Evolutionary conservation across 2,888 invertebrate species (phyloP).

Genomic region (Eristalis arbustorum): DNA sequence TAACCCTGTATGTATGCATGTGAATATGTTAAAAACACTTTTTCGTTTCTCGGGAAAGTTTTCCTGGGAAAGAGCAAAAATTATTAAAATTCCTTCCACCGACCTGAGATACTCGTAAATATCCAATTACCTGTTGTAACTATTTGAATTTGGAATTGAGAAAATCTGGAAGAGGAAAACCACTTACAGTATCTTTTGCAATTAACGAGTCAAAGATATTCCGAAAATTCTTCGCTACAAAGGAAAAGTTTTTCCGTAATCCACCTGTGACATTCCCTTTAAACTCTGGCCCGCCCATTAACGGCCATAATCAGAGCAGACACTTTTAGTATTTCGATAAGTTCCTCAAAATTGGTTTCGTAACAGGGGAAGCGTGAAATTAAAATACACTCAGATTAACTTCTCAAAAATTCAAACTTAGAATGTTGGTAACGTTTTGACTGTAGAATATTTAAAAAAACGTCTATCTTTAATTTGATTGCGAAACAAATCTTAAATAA

Average conservation of each 20-base stretch:
- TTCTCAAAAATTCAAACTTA: not conserved
- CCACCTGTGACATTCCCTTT: slow-evolving; percentile 21
- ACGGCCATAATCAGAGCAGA: slow-evolving; percentile 45
- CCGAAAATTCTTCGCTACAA: not conserved
- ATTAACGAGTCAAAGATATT: slow-evolving; percentile 1
- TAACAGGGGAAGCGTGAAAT: slow-evolving; percentile 50
- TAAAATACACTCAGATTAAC: slow-evolving; percentile 18
- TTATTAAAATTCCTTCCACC: not conserved
- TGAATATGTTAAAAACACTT: not conserved
- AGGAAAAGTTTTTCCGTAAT: slow-evolving; percentile 35
- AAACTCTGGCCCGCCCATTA: slow-evolving; percentile 11
- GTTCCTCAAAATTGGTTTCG: slow-evolving; percentile 47
- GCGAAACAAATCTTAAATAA: slow-evolving; percentile 10
- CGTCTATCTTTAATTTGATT: slow-evolving; percentile 10
- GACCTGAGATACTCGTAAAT: not conserved
- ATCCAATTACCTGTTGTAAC: not conserved
- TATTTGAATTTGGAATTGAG: slow-evolving; percentile 8
- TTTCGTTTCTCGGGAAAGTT: too few species aligned
- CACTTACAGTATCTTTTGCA: slow-evolving; percentile 4
- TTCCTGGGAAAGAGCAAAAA: too few species aligned
- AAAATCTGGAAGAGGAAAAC: not conserved
- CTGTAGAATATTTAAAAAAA: slow-evolving; percentile 1
- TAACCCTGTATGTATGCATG: too few species aligned
- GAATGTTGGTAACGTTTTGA: not conserved
- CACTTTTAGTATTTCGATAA: slow-evolving; percentile 50